Evolutionary conservation across 2,113 vertebrate species (phyloP).

Genomic region (Ranitomeya imitator): DNA sequence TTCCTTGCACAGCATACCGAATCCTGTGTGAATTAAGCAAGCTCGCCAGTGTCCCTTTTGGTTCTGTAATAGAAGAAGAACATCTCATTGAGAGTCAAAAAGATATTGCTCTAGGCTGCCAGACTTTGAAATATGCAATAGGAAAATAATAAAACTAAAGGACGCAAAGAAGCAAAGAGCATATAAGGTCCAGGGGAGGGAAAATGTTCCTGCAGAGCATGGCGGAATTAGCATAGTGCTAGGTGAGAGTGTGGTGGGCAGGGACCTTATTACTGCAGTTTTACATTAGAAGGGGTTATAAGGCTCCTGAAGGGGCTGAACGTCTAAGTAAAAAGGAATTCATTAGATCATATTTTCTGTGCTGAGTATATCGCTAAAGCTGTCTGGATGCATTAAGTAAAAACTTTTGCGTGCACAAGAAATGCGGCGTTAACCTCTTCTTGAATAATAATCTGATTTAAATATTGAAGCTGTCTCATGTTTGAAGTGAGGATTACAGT

Average conservation of each 20-base stretch:
- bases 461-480: not conserved
- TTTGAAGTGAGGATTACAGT: not conserved
- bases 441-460: not conserved
- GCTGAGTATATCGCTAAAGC: conserved; percentile 25
- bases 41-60: conserved; percentile 17
- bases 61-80: not conserved
- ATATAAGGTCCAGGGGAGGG: conserved; percentile 41
- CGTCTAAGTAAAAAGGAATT: conserved; percentile 54
- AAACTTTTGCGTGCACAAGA: not conserved
- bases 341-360: conserved; percentile 41
- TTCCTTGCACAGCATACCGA: conserved; percentile 7
- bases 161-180: conserved; percentile 31
- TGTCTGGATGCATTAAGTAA: conserved; percentile 46
- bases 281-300: conserved; percentile 54
- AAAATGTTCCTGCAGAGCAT: conserved; percentile 32
- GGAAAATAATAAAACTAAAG: conserved; percentile 52
- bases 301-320: conserved; percentile 49
- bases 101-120: conserved; percentile 47
- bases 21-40: conserved; percentile 39
- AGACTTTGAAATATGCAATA: conserved; percentile 54
- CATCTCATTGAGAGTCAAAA: conserved; percentile 42
- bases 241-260: not conserved
- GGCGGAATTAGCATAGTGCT: conserved; percentile 40
- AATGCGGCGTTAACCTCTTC: conserved; percentile 15
- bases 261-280: conserved; percentile 53